Evolutionary conservation across 2,888 invertebrate genomes (phyloP), one percentile per base, ranked within the genome.

Genomic region (Hirtodrosophila cameraria): DNA sequence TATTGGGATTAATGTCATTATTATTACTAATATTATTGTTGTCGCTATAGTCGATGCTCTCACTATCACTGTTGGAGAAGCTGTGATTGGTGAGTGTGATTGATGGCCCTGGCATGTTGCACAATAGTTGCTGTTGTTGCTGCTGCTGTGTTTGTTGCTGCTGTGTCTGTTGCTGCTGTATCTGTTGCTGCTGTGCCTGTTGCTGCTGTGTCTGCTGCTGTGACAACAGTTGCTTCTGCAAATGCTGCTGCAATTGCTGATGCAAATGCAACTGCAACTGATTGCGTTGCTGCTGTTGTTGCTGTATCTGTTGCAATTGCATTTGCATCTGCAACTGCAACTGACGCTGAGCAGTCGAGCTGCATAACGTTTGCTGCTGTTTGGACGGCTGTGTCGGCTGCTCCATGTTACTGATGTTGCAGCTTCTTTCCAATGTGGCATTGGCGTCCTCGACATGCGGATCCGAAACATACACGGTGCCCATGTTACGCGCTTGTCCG

Each of bases 401-500:
- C 2, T 36, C 48, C 7, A 4, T 11, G 12, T 2, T 12, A n/a
- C n/a, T n/a, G 2, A 23, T 16, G 20, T 3, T 31, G 4, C n/a
- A 3, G 13, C 42, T 45, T 1, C 7, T 16, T 2, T 63, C 49
- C 3, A 11, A 12, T 33, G 11, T 53, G 13, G 2, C 33, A 9
- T 7, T 36, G 7, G 55, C 50, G 7, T 59, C 50, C 1, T 55
- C 46, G 48, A 8, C 11, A 3, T 25, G 53, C 0, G 11, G 25
- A 1, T 4, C 12, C 5, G 20, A 12, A 7, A 1, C 16, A 4
- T 38, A 15, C 23, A 50, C 15, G 9, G 13, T 8, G 11, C 31
- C 27, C 7, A 42, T 11, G 1, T 42, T 41, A 1, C 50, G 39
- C 3, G 45, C 7, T 2, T 57, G 72, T 1, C 45, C 62, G 15